A percentile compares a stretch with the other conserved stretches of the same genome.
phyloP scores from a whole-genome alignment of 2,888 invertebrate genomes.

The Eustalomyia histrio region DNA sequence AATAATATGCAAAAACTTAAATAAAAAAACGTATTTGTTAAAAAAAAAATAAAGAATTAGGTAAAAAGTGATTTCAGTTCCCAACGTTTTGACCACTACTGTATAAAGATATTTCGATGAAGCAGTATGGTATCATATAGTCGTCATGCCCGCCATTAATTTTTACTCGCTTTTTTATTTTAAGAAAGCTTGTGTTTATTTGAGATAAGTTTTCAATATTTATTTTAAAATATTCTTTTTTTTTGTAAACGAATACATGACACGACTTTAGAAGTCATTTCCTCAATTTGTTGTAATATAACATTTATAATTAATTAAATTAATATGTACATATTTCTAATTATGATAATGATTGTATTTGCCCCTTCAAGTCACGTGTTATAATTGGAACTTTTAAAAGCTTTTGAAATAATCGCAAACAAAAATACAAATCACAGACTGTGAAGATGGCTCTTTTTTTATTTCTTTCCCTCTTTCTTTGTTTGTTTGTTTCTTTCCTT shows the following conservation, averaged over 20 bases:
- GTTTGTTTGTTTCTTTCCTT: no score
- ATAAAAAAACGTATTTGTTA: no score
- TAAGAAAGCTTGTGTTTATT: background rate
- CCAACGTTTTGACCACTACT: no score
- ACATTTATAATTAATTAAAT: background rate
- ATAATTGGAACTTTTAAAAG: slow-evolving; percentile 8
- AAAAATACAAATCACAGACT: background rate
- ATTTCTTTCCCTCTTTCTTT: no score
- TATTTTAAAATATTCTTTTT: background rate
- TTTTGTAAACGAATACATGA: background rate
- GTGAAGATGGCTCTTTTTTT: background rate
- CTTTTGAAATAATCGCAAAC: background rate
- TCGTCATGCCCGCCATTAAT: no score
- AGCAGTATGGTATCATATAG: no score
- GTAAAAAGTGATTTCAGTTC: no score
- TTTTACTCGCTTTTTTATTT: background rate
- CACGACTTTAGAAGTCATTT: background rate
- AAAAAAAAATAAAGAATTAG: no score
- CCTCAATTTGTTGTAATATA: background rate
- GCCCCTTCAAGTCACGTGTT: slow-evolving; percentile 37
- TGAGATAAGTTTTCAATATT: background rate
- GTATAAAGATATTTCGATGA: no score
- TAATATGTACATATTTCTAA: slow-evolving; percentile 63
- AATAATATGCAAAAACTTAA: no score
- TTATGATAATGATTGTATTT: slow-evolving; percentile 72